These are phyloP conservation scores for Odobenus rosmarus DNA, from an alignment of 2,113 vertebrate species.

Conservation along the genomic window DNA sequence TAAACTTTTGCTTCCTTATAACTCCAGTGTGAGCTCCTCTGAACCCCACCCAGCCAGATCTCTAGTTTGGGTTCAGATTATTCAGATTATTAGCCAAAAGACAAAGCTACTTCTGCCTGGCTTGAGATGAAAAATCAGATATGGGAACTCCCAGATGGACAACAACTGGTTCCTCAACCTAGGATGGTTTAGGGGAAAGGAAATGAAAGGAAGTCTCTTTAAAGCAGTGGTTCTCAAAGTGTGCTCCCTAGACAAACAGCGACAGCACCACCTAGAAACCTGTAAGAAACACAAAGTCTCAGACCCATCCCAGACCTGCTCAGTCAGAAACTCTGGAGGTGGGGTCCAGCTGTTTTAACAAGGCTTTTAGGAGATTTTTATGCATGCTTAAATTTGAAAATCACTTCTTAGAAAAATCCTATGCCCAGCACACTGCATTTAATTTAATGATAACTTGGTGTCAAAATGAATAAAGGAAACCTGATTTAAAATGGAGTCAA, in stretches of 20 bases:
- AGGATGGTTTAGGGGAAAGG: background rate
- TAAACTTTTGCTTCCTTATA: background rate
- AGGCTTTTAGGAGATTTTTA: background rate
- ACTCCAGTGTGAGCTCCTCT: background rate
- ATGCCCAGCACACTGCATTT: background rate
- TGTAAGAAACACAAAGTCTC: background rate
- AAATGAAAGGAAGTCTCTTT: background rate
- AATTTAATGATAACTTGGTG: background rate
- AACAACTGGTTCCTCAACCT: background rate
- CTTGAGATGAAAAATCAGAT: background rate
- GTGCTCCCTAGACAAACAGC: background rate
- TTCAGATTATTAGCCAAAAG: background rate
- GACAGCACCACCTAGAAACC: background rate
- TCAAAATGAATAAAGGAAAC: background rate
- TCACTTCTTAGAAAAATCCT: background rate
- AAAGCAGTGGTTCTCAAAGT: background rate
- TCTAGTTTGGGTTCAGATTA: constrained; percentile 31
- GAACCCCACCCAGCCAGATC: background rate
- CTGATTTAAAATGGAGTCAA: background rate
- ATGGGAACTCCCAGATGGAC: background rate
- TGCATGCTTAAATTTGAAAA: background rate
- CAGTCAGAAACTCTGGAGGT: background rate
- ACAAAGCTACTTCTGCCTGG: background rate
- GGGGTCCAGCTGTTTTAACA: background rate
- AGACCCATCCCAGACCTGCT: background rate